These are phyloP conservation scores for Epinephelus cyanopodus DNA, from an alignment of 2,113 vertebrate species.

Conservation along the genomic window DNA sequence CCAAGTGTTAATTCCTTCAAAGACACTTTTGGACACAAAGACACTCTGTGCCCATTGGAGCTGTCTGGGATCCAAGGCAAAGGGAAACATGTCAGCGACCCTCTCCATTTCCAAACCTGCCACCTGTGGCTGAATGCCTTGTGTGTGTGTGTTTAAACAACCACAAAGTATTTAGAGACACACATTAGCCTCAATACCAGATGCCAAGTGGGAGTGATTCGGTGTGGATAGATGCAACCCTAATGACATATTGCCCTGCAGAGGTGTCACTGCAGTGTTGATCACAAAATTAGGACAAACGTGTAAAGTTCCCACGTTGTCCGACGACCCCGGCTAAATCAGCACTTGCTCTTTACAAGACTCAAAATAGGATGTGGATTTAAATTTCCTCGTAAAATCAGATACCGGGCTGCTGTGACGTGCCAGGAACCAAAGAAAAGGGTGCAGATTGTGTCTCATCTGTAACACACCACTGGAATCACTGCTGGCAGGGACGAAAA, in stretches of 20 bases:
- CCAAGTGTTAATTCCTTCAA: slow-evolving; percentile 14
- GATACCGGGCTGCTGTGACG: background rate
- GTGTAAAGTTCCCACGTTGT: slow-evolving; percentile 16
- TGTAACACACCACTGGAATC: slow-evolving; percentile 7
- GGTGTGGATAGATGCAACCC: slow-evolving; percentile 20
- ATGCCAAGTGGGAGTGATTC: slow-evolving; percentile 41
- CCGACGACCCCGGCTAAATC: background rate
- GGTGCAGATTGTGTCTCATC: background rate
- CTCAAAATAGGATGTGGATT: background rate
- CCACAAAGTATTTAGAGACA: slow-evolving; percentile 14
- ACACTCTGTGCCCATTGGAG: background rate
- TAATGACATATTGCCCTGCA: background rate
- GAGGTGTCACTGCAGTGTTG: background rate
- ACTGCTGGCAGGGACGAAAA: background rate
- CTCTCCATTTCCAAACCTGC: slow-evolving; percentile 26
- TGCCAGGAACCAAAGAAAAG: slow-evolving; percentile 11
- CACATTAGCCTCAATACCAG: slow-evolving; percentile 45
- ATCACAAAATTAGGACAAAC: slow-evolving; percentile 35
- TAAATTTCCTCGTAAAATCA: background rate
- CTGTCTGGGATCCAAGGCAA: background rate
- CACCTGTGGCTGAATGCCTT: slow-evolving; percentile 11
- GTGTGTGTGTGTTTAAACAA: slow-evolving; percentile 17
- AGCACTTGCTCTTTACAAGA: background rate
- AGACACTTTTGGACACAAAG: slow-evolving; percentile 20
- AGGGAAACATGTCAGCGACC: slow-evolving; percentile 3